A percentile compares a stretch with the other conserved stretches of the same genome.
Conservation (phyloP, 2,888 invertebrate species). For the Petrophora chlorosata region DNA sequence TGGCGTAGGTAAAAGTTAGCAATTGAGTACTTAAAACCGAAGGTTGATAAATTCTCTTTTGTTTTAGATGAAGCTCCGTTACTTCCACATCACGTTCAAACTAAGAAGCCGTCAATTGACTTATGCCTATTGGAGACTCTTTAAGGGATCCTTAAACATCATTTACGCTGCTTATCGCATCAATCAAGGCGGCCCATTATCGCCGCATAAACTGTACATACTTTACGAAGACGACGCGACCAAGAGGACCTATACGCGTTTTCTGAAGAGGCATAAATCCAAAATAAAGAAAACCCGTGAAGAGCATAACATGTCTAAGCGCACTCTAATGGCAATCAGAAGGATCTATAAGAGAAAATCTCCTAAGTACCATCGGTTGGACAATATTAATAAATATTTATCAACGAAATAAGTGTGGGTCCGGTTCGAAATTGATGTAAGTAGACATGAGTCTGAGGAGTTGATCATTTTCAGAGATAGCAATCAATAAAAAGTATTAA, state of each 20-base stretch:
- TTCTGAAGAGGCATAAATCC: background rate
- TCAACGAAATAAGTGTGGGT: too few species aligned
- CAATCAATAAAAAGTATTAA: too few species aligned
- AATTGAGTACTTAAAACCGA: too few species aligned
- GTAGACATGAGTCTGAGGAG: too few species aligned
- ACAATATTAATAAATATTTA: slow-evolving; percentile 3
- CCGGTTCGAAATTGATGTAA: too few species aligned
- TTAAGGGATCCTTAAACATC: background rate
- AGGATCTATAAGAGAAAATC: background rate
- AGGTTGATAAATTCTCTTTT: background rate
- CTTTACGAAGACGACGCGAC: slow-evolving; percentile 4
- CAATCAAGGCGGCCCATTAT: background rate
- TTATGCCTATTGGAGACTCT: slow-evolving; percentile 1
- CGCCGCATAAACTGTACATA: slow-evolving; percentile 3
- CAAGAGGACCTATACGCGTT: background rate
- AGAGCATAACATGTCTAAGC: slow-evolving; percentile 4
- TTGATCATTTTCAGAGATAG: too few species aligned
- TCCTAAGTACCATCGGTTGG: background rate
- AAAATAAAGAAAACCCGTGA: background rate
- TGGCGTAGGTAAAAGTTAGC: too few species aligned
- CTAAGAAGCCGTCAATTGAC: background rate
- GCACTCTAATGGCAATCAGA: background rate
- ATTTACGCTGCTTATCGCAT: slow-evolving; percentile 4
- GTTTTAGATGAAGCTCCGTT: slow-evolving; percentile 15
- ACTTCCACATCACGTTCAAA: slow-evolving; percentile 4